Base-by-base conservation (phyloP, 2,113 vertebrate genomes). In the Ochotona curzoniae region DNA sequence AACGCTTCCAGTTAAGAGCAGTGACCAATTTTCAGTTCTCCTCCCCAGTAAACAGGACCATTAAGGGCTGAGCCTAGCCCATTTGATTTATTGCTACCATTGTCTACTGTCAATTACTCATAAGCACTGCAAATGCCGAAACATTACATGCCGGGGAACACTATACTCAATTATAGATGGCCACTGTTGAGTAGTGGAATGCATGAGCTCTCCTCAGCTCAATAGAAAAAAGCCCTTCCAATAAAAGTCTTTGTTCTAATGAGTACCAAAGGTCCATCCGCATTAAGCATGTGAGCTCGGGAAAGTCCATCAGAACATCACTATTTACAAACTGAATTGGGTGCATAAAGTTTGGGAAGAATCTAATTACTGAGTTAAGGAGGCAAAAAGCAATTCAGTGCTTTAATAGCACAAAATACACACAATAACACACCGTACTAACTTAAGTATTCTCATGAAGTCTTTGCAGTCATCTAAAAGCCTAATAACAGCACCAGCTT, bases 1-100 rank as follows among this genome's bases (percentile, higher is more conserved):
- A 73, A 97, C 96, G 13, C 69, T 93, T 54, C 86, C 90, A 28
- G 26, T 73, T 92, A 96, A 97, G 90, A 60, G 47, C 5, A 94
- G 75, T 83, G 54, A 63, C 90, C 51, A 76, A 89, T 93, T 7
- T 94, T 54, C 47, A 90, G 67, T 49, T 30, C 96, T 91, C 63
- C 63, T 93, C 92, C 28, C 90, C 91, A 83, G 35, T 61, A 89
- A 85, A 96, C 21, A 75, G 80, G 18, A 71, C 14, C 73, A 26
- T 79, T 30, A 38, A 73, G 7, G 60, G 57, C 49, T 61, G 63
- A 67, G 80, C 15, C 18, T 83, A 60, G 47, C 51, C 83, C 30
- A 18, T 92, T 93, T 97, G 95, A 73, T 96, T 97, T 96, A 96
- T 76, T 66, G 35, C 60, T 91, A 51, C 73, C 88, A 94, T 67